These are phyloP conservation scores for Urocyon cinereoargenteus DNA, from an alignment of 2,797 vertebrate genomes.

Conservation along the genomic window DNA sequence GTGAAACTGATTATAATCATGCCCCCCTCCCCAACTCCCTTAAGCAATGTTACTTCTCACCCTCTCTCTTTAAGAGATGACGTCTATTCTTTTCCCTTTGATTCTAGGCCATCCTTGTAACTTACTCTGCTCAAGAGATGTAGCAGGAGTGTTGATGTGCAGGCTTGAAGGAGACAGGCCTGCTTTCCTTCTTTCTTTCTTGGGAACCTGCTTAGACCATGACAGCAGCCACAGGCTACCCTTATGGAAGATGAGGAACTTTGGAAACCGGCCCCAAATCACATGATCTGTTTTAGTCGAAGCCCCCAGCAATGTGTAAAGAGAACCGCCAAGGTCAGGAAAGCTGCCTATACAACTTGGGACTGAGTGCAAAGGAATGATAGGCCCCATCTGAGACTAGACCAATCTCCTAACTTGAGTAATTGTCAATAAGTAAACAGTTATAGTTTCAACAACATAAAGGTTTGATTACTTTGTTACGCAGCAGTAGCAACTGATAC, in stretches of 20 bases:
- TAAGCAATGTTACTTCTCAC: accelerated
- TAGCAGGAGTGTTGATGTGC: no score
- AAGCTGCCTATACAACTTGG: accelerated
- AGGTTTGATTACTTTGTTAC: background rate
- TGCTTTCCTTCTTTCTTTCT: background rate
- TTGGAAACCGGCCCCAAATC: no score
- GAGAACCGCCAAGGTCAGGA: background rate
- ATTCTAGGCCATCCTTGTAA: background rate
- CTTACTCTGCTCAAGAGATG: accelerated
- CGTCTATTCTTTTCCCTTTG: background rate
- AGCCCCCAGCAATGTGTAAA: accelerated
- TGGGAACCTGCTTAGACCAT: accelerated
- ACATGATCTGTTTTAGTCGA: background rate
- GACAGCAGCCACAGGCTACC: accelerated
- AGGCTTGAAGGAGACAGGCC: accelerated
- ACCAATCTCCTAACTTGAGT: background rate
- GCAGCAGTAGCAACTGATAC: background rate
- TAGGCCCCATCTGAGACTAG: background rate
- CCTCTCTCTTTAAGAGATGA: accelerated
- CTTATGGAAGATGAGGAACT: accelerated
- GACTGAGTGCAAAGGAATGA: no score
- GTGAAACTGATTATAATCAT: accelerated
- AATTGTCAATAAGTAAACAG: background rate
- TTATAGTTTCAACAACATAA: background rate
- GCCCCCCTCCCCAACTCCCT: no score